Evolutionary conservation across 2,888 invertebrate genomes (phyloP).

Genomic region (Acanthosepion lycidas): DNA sequence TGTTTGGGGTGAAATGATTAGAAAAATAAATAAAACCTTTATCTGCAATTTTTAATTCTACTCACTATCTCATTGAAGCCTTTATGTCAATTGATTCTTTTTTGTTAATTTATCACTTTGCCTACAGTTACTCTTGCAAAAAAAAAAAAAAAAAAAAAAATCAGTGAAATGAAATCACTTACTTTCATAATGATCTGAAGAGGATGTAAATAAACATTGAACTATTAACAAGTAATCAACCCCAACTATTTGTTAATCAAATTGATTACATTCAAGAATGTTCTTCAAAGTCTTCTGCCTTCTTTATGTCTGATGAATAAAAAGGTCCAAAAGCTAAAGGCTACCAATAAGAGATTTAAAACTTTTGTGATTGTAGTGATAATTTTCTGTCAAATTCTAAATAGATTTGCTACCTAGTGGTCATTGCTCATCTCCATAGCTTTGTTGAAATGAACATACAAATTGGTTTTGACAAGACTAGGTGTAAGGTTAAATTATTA

Average conservation of each 20-base stretch:
- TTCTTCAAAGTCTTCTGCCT: not conserved
- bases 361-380: not conserved
- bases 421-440: not conserved
- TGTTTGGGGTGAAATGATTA: no score
- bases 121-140: not conserved
- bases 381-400: not conserved
- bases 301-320: not conserved
- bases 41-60: not conserved
- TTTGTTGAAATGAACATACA: not conserved
- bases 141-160: not conserved
- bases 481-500: not conserved
- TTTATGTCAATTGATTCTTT: not conserved
- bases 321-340: not conserved
- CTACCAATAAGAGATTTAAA: not conserved
- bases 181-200: not conserved
- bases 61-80: not conserved
- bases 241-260: not conserved
- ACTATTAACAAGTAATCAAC: not conserved
- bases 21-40: not conserved
- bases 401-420: not conserved
- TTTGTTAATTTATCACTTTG: not conserved
- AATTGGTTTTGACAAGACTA: not conserved
- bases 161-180: not conserved
- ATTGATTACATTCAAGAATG: not conserved
- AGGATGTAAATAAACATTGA: not conserved